A percentile compares a stretch with the other conserved stretches of the same genome.
Evolutionary conservation across 1,140 invertebrate species (phyloP).

Genomic region (Acromyrmex heyeri): DNA sequence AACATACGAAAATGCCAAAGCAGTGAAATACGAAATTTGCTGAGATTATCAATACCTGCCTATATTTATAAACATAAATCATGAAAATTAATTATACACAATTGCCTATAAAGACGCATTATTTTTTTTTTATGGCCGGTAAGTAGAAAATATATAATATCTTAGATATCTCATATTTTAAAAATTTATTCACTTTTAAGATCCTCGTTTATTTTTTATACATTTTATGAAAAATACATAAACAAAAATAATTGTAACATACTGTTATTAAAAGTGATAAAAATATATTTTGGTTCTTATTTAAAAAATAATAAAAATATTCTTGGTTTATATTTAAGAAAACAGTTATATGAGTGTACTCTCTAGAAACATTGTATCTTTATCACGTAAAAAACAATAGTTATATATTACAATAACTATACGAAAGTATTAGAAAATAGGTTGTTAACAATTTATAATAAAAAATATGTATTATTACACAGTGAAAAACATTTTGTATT

Average conservation of each 20-base stretch:
- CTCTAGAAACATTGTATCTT: background rate
- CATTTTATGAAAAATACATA: background rate
- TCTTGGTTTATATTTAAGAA: background rate
- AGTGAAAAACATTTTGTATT: too few species aligned
- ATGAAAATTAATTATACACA: slow-evolving; percentile 89
- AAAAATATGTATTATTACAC: background rate
- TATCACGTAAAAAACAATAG: background rate
- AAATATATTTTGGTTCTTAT: background rate
- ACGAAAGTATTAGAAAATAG: slow-evolving; percentile 18
- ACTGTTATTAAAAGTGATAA: background rate
- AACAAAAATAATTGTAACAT: background rate
- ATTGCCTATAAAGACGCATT: slow-evolving; percentile 93
- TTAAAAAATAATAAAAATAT: background rate
- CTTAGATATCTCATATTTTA: background rate
- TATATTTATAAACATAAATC: background rate
- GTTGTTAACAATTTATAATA: slow-evolving; percentile 34
- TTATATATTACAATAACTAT: background rate
- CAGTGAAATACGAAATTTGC: background rate
- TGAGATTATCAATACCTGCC: background rate
- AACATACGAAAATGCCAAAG: background rate
- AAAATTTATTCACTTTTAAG: background rate
- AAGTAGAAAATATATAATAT: slow-evolving; percentile 79
- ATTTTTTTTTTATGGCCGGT: slow-evolving; percentile 94
- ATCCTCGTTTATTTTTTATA: background rate
- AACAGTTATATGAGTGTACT: background rate